Conservation (phyloP, 2,113 vertebrate genomes). For the Leucopternis melanops region DNA sequence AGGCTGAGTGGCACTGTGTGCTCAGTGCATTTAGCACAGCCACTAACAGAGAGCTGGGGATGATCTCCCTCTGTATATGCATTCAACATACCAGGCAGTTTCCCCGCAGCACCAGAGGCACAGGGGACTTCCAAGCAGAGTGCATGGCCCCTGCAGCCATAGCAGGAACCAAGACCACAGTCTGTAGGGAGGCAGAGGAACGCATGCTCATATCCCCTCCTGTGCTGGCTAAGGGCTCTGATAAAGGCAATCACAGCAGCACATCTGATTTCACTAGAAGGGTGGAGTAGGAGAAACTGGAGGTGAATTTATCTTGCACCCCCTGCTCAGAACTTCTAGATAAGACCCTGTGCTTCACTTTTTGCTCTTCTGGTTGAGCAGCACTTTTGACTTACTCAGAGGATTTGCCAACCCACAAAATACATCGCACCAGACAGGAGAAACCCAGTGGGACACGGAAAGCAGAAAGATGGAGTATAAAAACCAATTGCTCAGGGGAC, state of each 20-base stretch:
- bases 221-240: accelerated
- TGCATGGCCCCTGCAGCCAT: not conserved
- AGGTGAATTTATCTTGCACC: not conserved
- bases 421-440: not conserved
- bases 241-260: not conserved
- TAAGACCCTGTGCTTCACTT: not conserved
- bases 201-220: accelerated
- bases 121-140: not conserved
- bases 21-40: accelerated
- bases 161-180: not conserved
- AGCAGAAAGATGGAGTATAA: not conserved
- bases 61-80: not conserved
- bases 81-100: accelerated
- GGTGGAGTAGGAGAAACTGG: not conserved
- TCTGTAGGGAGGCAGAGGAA: not conserved
- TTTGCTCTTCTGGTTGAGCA: not conserved
- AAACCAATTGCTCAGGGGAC: not conserved
- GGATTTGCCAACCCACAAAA: not conserved
- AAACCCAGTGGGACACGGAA: not conserved
- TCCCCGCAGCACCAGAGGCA: accelerated
- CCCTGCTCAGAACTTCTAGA: not conserved
- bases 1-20: accelerated
- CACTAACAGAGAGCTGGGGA: accelerated
- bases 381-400: not conserved
- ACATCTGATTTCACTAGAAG: not conserved